Evolutionary conservation across 2,113 vertebrate genomes (phyloP).

Genomic region (Vulpes lagopus): DNA sequence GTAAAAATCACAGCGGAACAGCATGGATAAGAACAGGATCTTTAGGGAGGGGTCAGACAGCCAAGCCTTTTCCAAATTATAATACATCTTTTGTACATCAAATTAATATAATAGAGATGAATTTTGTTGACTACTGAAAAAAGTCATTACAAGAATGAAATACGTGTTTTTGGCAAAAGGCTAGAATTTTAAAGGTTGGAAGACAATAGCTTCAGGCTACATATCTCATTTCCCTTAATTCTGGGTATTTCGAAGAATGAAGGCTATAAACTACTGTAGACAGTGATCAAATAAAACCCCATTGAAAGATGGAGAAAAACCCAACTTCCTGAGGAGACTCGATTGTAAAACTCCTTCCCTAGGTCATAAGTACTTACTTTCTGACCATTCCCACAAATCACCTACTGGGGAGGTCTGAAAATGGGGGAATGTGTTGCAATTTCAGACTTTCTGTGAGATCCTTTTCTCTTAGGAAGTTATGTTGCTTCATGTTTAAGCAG

Average conservation of each 20-base stretch:
- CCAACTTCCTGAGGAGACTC: not conserved
- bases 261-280: constrained; percentile 75
- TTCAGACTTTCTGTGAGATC: not conserved
- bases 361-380: constrained; percentile 46
- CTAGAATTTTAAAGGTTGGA: constrained; percentile 55
- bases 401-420: not conserved
- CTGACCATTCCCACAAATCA: not conserved
- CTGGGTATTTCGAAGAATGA: constrained; percentile 67
- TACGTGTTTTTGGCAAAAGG: not conserved
- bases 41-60: no score
- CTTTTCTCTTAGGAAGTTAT: constrained; percentile 43
- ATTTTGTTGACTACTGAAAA: constrained; percentile 64
- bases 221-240: constrained; percentile 60
- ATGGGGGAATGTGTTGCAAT: not conserved
- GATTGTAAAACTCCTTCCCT: constrained; percentile 65
- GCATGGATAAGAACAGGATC: not conserved
- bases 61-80: constrained; percentile 47
- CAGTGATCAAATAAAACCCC: constrained; percentile 59
- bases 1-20: not conserved
- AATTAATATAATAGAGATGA: constrained; percentile 1
- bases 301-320: constrained; percentile 49
- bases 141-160: constrained; percentile 49
- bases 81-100: not conserved
- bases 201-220: constrained; percentile 31
- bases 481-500: constrained; percentile 2